Evolutionary conservation across 2,113 vertebrate genomes (phyloP), one percentile per base, ranked within the genome.

Genomic region (Pavo muticus): DNA sequence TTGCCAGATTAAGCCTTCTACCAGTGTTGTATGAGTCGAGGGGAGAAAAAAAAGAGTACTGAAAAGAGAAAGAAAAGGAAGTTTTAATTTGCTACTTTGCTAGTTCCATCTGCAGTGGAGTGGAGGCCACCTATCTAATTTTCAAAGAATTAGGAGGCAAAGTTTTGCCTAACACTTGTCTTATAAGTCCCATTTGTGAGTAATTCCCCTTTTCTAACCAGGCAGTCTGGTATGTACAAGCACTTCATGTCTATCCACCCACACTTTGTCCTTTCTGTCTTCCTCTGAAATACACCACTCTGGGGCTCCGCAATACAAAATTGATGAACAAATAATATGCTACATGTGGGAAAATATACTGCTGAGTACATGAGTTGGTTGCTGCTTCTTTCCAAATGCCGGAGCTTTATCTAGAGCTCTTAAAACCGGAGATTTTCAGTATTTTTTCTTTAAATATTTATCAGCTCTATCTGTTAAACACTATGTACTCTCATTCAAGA

Each of bases 311-410:
- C 83, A 94, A 85, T 57, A 54, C 71, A 80, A 90, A 93, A 84
- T 6, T 77, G 73, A 84, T 90, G 78, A 96, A 85, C 47, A 93
- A 94, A 92, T 84, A n/a, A 76, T 89, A 39, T 56, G 56, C 45
- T 94, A 42, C 64, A 72, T 86, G 50, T 67, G 52, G 48, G 67
- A 89, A 96, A 95, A 91, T 80, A 84, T 5, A 90, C 87, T 79
- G 68, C 27, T 27, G 71, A 90, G 75, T 79, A 81, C 87, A 87
- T 75, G 14, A 80, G 42, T 79, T 75, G 35, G 25, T 85, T 85
- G 69, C 60, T 85, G 80, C 52, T 89, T 48, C 27, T 76, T 86
- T 90, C 65, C 64, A 84, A 90, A 44, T 44, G 75, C n/a, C 65
- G 67, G 24, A 75, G 64, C 47, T 75, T 59, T 85, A 87, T 54